These are phyloP conservation scores for Mactra quadrangularis DNA, from an alignment of 1,140 invertebrate species.

Conservation along the genomic window DNA sequence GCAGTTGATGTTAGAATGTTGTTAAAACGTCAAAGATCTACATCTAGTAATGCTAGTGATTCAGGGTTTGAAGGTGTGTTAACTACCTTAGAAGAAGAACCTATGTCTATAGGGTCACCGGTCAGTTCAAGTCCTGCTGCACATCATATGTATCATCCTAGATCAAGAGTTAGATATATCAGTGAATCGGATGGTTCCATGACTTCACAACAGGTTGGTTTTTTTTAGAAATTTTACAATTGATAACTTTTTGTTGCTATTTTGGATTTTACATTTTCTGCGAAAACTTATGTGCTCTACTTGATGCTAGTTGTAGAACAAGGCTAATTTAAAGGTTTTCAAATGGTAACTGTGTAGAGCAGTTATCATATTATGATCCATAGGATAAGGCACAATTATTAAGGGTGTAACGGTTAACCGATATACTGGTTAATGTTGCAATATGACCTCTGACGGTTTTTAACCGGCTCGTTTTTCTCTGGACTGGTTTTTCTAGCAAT, in stretches of 20 bases:
- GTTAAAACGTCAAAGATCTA: conserved; percentile 74
- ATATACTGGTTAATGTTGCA: too few relatives aligned
- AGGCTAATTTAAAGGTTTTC: too few relatives aligned
- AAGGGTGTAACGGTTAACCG: too few relatives aligned
- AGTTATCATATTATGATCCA: too few relatives aligned
- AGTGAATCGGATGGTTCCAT: conserved; percentile 78
- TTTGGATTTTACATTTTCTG: too few relatives aligned
- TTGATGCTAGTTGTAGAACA: too few relatives aligned
- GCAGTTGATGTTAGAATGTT: conserved; percentile 76
- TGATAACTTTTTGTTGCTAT: background rate
- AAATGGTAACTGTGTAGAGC: too few relatives aligned
- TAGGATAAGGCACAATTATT: too few relatives aligned
- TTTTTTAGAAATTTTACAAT: background rate
- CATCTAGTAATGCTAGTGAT: conserved; percentile 62
- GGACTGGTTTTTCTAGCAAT: too few relatives aligned
- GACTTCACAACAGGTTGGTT: conserved; percentile 44
- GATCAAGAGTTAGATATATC: conserved; percentile 66
- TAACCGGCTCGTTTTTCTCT: too few relatives aligned
- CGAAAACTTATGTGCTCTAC: too few relatives aligned
- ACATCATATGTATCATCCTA: background rate
- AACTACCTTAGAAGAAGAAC: conserved; percentile 73
- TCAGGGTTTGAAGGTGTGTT: conserved; percentile 56
- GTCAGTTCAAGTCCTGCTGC: background rate
- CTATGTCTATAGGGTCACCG: conserved; percentile 68
- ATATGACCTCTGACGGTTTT: too few relatives aligned